These are phyloP conservation scores for Epistrophe eligans DNA, from an alignment of 2,888 invertebrate species.

Conservation along the genomic window DNA sequence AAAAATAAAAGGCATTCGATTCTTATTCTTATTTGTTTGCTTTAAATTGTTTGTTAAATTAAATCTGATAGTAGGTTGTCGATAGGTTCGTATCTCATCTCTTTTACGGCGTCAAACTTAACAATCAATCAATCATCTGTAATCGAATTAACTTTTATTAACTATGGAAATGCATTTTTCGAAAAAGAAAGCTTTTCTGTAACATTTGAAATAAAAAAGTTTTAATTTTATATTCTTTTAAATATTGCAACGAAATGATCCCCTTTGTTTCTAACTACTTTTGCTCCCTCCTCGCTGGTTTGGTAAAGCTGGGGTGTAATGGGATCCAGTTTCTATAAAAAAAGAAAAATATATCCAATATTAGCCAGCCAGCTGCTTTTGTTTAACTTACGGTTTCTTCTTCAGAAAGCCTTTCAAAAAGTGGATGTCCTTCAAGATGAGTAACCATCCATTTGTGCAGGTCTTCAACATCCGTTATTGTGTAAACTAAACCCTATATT, in stretches of 20 bases:
- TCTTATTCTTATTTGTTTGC: too few species aligned
- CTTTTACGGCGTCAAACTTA: too few species aligned
- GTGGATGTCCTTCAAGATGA: slow-evolving; percentile 95
- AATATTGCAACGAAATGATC: slow-evolving; percentile 97
- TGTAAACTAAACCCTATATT: slow-evolving; percentile 94
- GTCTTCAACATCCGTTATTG: slow-evolving; percentile 98
- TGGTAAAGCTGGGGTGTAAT: slow-evolving; percentile 95
- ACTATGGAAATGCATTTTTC: too few species aligned
- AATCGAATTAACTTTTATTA: too few species aligned
- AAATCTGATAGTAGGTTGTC: too few species aligned
- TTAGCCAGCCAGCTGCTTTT: neutral
- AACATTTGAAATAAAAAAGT: neutral
- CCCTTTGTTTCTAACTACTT: slow-evolving; percentile 97
- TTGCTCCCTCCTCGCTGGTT: slow-evolving; percentile 99
- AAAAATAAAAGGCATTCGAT: too few species aligned
- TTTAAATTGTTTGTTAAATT: too few species aligned
- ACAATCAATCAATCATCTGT: too few species aligned
- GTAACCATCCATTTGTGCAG: slow-evolving; percentile 98
- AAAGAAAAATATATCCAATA: slow-evolving; percentile 17
- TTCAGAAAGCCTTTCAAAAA: slow-evolving; percentile 91
- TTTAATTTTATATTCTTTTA: slow-evolving; percentile 85
- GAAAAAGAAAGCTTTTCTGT: neutral
- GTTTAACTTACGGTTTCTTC: slow-evolving; percentile 89
- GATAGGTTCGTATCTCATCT: too few species aligned
- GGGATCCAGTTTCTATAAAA: slow-evolving; percentile 89